A percentile compares a stretch with the other conserved stretches of the same genome.
These are phyloP conservation scores for Lacerta agilis DNA, from an alignment of 2,797 vertebrate genomes.

Conservation along the genomic window DNA sequence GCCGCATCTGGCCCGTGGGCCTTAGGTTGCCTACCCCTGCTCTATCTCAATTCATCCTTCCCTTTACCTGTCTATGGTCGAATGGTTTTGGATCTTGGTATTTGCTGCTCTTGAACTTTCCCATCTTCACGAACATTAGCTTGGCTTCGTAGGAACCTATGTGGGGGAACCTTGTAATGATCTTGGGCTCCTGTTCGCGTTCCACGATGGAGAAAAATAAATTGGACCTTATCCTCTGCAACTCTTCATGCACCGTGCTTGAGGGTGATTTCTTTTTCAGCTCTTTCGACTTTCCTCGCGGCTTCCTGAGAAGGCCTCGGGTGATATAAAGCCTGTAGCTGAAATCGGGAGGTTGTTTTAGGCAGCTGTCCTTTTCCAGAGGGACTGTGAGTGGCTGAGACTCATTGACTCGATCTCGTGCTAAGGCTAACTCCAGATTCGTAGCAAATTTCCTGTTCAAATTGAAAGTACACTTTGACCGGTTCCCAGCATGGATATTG, in stretches of 20 bases:
- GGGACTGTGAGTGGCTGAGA: background rate
- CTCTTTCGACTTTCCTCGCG: conserved; percentile 28
- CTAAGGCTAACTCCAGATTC: conserved; percentile 25
- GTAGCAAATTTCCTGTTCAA: conserved; percentile 28
- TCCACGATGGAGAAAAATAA: conserved; percentile 39
- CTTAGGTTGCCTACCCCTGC: background rate
- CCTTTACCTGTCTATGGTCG: conserved; percentile 77
- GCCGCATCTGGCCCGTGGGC: too few relatives aligned
- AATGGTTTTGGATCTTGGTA: conserved; percentile 77
- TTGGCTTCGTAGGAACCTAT: conserved; percentile 68
- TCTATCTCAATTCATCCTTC: background rate
- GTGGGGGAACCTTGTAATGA: conserved; percentile 68
- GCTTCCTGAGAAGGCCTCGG: conserved; percentile 55
- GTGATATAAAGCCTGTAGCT: conserved; percentile 70
- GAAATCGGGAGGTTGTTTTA: conserved; percentile 76
- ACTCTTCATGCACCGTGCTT: conserved; percentile 25
- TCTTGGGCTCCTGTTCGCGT: conserved; percentile 41
- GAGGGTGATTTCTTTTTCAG: conserved; percentile 11
- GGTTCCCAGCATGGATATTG: background rate
- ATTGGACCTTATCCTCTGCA: conserved; percentile 28
- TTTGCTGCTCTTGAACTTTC: conserved; percentile 59
- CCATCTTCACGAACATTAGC: conserved; percentile 74
- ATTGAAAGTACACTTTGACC: conserved; percentile 25
- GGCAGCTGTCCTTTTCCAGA: conserved; percentile 44
- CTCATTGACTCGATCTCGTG: background rate